Base-by-base conservation (phyloP, 92 coral and sea anemone species). In the Parazoanthus darwini region DNA sequence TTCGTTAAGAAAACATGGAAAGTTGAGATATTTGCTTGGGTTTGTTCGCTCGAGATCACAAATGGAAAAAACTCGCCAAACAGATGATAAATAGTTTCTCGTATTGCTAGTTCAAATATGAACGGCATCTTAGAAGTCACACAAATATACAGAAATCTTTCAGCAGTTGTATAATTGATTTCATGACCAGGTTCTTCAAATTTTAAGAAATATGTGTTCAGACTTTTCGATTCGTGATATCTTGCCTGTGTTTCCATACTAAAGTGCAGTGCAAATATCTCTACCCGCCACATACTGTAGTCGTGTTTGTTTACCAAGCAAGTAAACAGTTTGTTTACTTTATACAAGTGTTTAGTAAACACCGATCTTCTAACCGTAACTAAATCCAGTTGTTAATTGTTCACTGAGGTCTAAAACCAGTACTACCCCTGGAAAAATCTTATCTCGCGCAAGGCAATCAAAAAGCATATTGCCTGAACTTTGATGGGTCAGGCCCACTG, bases 21-120 rank as follows among this genome's bases (percentile, higher is more conserved):
- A 35, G 26, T 46, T 33, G 8, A 39, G 77, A 25, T 67, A 68
- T 70, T 71, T 16, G 8, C 38, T 70, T 8, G 20, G 87, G 16
- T 84, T 26, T 26, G 29, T 26, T 84, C 29, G 56, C 56, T 70
- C 42, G 29, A 71, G 50, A 68, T 15, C 39, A 67, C 29, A 83
- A 83, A 23, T 44, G 23, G 16, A n/a, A 25, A 68, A 26, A 46
- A 6, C 33, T 46, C 42, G 26, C 65, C 8, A 20, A 70, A 63
- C 87, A 84, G 87, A 84, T 84, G 87, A 84, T 71, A 84, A 84
- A 68, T 74, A 84, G 77, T 71, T 84, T 84, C 87, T 46, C 87
- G 6, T 71, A 26, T 84, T 71, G 87, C 68, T 14, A 22, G 68
- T 26, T 84, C 8, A 84, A 71, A 46, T 84, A 84, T 84, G 87